Conservation (phyloP, 2,797 vertebrate species). For the Gouania willdenowi region DNA sequence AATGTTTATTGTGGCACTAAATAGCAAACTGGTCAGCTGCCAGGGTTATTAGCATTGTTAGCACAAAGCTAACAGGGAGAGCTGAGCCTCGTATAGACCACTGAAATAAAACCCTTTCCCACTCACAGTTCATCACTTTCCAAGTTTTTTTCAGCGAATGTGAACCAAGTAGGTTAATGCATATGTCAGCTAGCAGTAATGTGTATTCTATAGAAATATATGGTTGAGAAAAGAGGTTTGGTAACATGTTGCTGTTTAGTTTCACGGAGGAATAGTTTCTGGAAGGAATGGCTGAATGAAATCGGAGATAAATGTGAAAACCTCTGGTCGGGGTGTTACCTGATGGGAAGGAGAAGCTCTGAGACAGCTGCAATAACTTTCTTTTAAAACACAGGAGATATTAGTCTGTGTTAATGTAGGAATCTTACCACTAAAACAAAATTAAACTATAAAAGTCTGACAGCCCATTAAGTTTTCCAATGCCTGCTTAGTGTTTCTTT, state of each 20-base stretch:
- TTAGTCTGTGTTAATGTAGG: neutral
- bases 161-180: slow-evolving; percentile 57
- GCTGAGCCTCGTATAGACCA: slow-evolving; percentile 12
- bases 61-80: slow-evolving; percentile 35
- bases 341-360: slow-evolving; percentile 2
- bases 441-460: neutral
- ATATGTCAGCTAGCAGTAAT: slow-evolving; percentile 72
- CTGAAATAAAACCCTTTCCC: slow-evolving; percentile 34
- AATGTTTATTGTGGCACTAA: too few species aligned
- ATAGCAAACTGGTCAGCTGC: too few species aligned
- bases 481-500: too few species aligned
- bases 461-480: too few species aligned
- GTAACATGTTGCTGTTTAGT: slow-evolving; percentile 44
- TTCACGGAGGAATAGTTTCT: slow-evolving; percentile 47
- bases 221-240: slow-evolving; percentile 42
- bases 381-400: neutral
- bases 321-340: slow-evolving; percentile 12
- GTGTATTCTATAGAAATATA: slow-evolving; percentile 55
- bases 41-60: slow-evolving; percentile 45
- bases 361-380: neutral
- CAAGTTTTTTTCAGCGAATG: slow-evolving; percentile 60
- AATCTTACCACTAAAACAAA: neutral
- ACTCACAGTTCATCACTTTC: slow-evolving; percentile 34
- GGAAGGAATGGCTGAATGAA: slow-evolving; percentile 46
- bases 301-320: slow-evolving; percentile 15